Base-by-base conservation (phyloP, 2,113 vertebrate species). In the Dicaeum eximium region DNA sequence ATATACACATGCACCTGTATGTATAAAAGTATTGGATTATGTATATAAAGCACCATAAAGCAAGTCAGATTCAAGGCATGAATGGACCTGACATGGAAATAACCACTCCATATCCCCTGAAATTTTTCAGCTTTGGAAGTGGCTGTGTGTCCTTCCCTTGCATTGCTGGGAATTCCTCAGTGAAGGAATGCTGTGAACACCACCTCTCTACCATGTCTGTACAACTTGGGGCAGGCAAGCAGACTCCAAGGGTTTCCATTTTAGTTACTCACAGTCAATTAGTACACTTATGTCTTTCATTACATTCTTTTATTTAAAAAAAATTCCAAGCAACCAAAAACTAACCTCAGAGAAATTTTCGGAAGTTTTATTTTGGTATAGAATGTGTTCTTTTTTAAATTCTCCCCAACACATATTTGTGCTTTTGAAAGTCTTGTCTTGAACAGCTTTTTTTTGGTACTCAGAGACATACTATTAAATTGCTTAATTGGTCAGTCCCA, bases 41-140 rank as follows among this genome's bases (percentile, higher is more conserved):
- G 33, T 13, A n/a, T 3, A 10, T 6, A 51, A 78, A 89, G 19
- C 19, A 38, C 28, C 15, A 88, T 7, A 88, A 87, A 73, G 16
- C 33, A 58, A 44, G 30, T n/a, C 53, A 65, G 25, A 80, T 20
- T 84, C 19, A 50, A 88, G 58, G 20, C 20, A 6, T 21, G 60
- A 72, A 47, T 0, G 0, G 35, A 57, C 10, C 38, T 77, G 45
- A 65, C 0, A 3, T 0, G 0, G 40, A 75, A 15, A 24, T 45
- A 84, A 48, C 60, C 20, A 8, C 3, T 1, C 23, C 20, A 0
- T 31, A 37, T 75, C 21, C 21, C 19, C 24, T 22, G 37, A 13
- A 24, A 65, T 10, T 14, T 10, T 58, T 83, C 58, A 61, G 25
- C n/a, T 83, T 69, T 86, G 84, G 37, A 77, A 88, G 25, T 18